Percentiles rank a stretch among this genome's conserved stretches.
Evolutionary conservation across 2,113 vertebrate species (phyloP).

Genomic region (Proterorhinus semilunaris): DNA sequence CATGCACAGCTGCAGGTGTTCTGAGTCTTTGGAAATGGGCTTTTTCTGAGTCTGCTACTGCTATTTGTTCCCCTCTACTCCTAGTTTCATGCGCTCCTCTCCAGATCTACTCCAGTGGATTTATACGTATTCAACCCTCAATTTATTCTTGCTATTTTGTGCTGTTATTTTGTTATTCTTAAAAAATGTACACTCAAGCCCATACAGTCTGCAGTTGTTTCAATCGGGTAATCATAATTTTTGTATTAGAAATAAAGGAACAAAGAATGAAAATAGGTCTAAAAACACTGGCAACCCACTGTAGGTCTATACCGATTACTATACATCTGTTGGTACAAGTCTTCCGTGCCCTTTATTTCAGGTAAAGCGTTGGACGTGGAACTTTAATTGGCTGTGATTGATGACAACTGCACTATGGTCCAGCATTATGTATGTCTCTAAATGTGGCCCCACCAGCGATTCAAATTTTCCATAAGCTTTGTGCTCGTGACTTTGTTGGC

Average conservation of each 20-base stretch:
- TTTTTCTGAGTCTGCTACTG: background rate
- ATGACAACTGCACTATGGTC: background rate
- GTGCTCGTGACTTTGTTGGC: slow-evolving; percentile 11
- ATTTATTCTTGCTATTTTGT: too few relatives aligned
- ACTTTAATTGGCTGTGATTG: slow-evolving; percentile 25
- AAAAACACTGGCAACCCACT: too few relatives aligned
- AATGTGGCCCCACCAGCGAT: slow-evolving; percentile 3
- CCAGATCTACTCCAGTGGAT: background rate
- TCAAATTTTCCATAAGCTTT: slow-evolving; percentile 14
- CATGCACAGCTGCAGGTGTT: background rate
- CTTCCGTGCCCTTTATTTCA: slow-evolving; percentile 7
- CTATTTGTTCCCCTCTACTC: background rate
- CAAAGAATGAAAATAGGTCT: too few relatives aligned
- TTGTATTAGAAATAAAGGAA: too few relatives aligned
- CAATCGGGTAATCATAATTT: too few relatives aligned
- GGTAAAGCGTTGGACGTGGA: background rate
- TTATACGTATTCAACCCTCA: too few relatives aligned
- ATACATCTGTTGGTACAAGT: background rate
- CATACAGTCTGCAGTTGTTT: too few relatives aligned
- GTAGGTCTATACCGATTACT: too few relatives aligned
- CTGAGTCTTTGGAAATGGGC: slow-evolving; percentile 5
- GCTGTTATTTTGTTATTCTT: too few relatives aligned
- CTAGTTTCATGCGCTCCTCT: background rate
- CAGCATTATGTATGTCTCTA: slow-evolving; percentile 18
- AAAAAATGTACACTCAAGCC: too few relatives aligned